Conservation (phyloP, 2,113 vertebrate species). For the Rhombomys opimus region DNA sequence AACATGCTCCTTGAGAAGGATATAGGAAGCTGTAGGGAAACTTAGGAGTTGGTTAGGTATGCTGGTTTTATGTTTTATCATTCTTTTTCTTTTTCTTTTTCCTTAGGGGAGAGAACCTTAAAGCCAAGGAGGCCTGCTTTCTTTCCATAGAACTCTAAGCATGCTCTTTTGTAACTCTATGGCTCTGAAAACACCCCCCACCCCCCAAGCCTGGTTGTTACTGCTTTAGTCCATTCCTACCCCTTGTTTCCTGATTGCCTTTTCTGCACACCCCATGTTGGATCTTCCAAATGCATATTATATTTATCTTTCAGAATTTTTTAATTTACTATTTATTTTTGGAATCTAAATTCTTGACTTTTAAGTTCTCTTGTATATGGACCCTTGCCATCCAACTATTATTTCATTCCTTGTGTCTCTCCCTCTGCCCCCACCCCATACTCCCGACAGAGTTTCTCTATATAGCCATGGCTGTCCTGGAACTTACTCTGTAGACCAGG, state of each 20-base stretch:
- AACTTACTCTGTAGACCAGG: neutral
- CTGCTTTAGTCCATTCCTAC: neutral
- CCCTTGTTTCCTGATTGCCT: neutral
- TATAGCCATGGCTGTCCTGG: neutral
- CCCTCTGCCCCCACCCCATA: too few relatives aligned
- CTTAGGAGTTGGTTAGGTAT: neutral
- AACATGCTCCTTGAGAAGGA: neutral
- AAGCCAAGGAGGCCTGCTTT: neutral
- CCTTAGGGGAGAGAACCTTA: neutral
- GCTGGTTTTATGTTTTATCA: neutral
- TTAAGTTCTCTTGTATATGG: neutral
- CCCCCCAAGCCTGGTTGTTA: neutral
- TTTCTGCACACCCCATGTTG: neutral
- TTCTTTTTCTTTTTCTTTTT: neutral
- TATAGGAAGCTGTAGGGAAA: neutral
- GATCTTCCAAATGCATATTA: neutral
- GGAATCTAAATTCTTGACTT: neutral
- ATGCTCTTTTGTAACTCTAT: neutral
- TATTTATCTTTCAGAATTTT: neutral
- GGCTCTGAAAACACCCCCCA: neutral
- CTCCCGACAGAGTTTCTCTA: neutral
- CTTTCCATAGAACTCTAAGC: neutral
- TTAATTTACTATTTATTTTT: neutral
- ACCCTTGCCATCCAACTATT: neutral
- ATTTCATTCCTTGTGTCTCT: neutral